A percentile compares a stretch with the other conserved stretches of the same genome.
Conservation (phyloP, 2,888 invertebrate species). For the Keiferia lycopersicella region DNA sequence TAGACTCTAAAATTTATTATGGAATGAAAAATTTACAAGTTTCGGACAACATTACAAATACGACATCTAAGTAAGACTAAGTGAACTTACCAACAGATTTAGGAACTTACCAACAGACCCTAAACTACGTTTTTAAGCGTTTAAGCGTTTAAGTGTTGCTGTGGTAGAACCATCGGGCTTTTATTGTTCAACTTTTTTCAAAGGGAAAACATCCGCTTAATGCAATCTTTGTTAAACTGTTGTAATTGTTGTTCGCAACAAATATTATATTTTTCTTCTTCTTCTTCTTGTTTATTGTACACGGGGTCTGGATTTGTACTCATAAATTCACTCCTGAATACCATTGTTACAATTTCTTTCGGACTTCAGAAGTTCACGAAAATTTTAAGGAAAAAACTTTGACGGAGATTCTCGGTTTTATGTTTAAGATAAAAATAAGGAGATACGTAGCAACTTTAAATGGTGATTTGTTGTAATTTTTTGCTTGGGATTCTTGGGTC, state of each 20-base stretch:
- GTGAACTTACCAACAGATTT: too few species aligned
- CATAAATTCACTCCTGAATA: conserved; percentile 32
- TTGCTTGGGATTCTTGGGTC: not conserved
- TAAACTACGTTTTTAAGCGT: too few species aligned
- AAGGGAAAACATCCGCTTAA: not conserved
- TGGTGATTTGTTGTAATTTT: conserved; percentile 1
- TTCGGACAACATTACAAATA: too few species aligned
- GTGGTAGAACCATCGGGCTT: too few species aligned
- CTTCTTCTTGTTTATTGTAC: conserved; percentile 34
- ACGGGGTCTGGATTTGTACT: conserved; percentile 34
- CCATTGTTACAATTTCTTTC: conserved; percentile 20
- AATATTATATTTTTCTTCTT: conserved; percentile 4
- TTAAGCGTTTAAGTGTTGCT: too few species aligned
- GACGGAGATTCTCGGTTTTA: not conserved
- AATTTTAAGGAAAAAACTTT: not conserved
- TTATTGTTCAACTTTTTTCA: not conserved
- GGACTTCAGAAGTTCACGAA: conserved; percentile 7
- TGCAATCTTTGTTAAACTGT: not conserved
- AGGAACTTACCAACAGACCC: too few species aligned
- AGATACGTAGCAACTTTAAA: conserved; percentile 6
- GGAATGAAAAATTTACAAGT: too few species aligned
- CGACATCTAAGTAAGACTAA: too few species aligned
- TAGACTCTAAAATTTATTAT: too few species aligned
- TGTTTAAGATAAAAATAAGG: not conserved
- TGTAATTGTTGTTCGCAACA: conserved; percentile 16